Conservation (phyloP, 2,797 vertebrate species). For the Gobio occitaniae region DNA sequence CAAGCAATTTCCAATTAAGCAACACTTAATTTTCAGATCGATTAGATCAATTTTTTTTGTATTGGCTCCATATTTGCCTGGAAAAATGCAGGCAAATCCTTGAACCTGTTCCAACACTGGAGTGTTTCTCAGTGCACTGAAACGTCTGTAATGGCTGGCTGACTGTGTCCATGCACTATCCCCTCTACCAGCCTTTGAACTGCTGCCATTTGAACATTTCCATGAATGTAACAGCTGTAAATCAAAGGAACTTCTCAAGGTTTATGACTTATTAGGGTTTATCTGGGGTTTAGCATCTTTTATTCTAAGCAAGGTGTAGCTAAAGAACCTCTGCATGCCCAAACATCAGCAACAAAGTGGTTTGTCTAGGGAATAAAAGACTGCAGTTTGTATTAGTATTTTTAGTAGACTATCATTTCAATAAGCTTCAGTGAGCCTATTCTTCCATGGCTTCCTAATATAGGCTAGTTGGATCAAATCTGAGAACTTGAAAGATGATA, state of each 20-base stretch:
- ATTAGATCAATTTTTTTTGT: not conserved
- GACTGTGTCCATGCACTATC: not conserved
- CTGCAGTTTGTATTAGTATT: not conserved
- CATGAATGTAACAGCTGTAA: constrained; percentile 26
- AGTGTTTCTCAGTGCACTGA: constrained; percentile 32
- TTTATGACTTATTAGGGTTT: constrained; percentile 26
- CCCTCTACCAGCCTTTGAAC: constrained; percentile 22
- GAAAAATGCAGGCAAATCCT: constrained; percentile 18
- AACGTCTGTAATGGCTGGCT: constrained; percentile 7
- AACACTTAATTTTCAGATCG: constrained; percentile 16
- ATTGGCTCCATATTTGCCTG: not conserved
- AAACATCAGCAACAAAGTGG: constrained; percentile 1
- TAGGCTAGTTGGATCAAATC: not conserved
- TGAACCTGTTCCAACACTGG: constrained; percentile 26
- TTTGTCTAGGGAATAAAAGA: constrained; percentile 9
- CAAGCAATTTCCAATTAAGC: not conserved
- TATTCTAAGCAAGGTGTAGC: constrained; percentile 1
- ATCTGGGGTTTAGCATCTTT: constrained; percentile 20
- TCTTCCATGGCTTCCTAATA: not conserved
- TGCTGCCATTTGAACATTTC: constrained; percentile 18
- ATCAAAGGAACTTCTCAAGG: constrained; percentile 15
- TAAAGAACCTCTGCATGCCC: constrained; percentile 5
- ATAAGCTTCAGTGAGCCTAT: not conserved
- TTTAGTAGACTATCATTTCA: not conserved
- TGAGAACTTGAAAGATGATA: not conserved